These are phyloP conservation scores for Amphimallon solstitiale DNA, from an alignment of 2,888 invertebrate species.

Conservation along the genomic window DNA sequence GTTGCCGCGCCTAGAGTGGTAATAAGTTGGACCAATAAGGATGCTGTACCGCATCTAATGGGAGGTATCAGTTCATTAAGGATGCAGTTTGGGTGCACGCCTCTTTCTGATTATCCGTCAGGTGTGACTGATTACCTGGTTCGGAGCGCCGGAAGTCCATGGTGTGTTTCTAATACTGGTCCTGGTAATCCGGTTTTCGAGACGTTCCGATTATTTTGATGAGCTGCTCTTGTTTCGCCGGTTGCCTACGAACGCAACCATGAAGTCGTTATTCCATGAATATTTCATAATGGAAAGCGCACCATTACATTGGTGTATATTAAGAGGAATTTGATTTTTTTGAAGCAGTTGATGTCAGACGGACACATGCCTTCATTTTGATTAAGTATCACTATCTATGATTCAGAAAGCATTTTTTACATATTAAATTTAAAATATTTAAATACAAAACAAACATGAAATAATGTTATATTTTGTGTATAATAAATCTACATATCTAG, in stretches of 20 bases:
- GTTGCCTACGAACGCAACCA: slow-evolving; percentile 37
- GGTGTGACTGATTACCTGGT: slow-evolving; percentile 63
- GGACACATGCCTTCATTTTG: too few relatives aligned
- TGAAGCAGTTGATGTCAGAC: too few relatives aligned
- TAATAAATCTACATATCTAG: too few relatives aligned
- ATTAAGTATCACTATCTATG: too few relatives aligned
- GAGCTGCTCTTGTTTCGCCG: slow-evolving; percentile 29
- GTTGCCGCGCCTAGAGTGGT: slow-evolving; percentile 47
- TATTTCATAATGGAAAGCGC: too few relatives aligned
- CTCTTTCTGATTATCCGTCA: slow-evolving; percentile 64
- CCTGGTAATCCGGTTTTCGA: slow-evolving; percentile 53
- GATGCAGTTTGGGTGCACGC: slow-evolving; percentile 59
- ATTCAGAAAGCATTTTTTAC: too few relatives aligned
- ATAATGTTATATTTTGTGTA: too few relatives aligned
- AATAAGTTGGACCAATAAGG: slow-evolving; percentile 57
- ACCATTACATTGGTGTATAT: too few relatives aligned
- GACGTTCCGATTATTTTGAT: slow-evolving; percentile 14
- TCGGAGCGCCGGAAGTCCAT: slow-evolving; percentile 59
- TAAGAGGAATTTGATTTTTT: too few relatives aligned
- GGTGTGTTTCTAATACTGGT: slow-evolving; percentile 53
- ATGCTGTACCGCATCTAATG: slow-evolving; percentile 47
- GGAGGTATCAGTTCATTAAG: slow-evolving; percentile 58
- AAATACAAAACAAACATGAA: too few relatives aligned
- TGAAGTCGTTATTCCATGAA: too few relatives aligned
- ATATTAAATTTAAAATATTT: too few relatives aligned